Evolutionary conservation across 2,888 invertebrate species (phyloP).

Genomic region (Muschampia plurimacula): DNA sequence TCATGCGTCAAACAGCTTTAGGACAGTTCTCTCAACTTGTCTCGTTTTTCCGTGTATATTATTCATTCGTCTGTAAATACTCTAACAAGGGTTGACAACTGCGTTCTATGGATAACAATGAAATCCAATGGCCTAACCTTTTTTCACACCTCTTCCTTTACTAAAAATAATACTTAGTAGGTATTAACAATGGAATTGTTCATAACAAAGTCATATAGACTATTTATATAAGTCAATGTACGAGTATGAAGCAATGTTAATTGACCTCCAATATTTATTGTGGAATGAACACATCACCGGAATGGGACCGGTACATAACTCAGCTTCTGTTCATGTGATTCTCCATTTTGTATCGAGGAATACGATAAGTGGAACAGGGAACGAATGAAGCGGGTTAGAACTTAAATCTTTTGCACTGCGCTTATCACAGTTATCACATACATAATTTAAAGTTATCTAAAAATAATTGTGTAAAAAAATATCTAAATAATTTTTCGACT

Average conservation of each 20-base stretch:
- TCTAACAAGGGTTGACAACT: too few species aligned
- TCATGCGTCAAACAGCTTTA: too few species aligned
- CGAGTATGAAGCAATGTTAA: conserved; percentile 58
- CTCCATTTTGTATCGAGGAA: conserved; percentile 82
- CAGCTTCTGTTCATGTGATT: conserved; percentile 79
- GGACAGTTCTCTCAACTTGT: too few species aligned
- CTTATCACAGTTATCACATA: neutral
- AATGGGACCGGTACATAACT: conserved; percentile 76
- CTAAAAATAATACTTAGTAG: too few species aligned
- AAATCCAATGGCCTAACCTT: too few species aligned
- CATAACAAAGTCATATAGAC: conserved; percentile 3
- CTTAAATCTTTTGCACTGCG: neutral
- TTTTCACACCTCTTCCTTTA: too few species aligned
- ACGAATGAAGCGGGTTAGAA: conserved; percentile 52
- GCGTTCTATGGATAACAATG: too few species aligned
- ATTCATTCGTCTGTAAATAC: too few species aligned
- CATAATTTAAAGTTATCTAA: too few species aligned
- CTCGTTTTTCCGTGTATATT: too few species aligned
- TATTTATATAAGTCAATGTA: conserved; percentile 24
- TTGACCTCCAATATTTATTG: conserved; percentile 83
- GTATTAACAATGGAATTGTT: conserved; percentile 9
- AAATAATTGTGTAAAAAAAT: too few species aligned
- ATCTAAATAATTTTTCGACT: too few species aligned
- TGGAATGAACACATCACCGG: conserved; percentile 81
- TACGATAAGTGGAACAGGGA: conserved; percentile 71